Evolutionary conservation across 2,888 invertebrate species (phyloP).

Genomic region (Hesperia comma): DNA sequence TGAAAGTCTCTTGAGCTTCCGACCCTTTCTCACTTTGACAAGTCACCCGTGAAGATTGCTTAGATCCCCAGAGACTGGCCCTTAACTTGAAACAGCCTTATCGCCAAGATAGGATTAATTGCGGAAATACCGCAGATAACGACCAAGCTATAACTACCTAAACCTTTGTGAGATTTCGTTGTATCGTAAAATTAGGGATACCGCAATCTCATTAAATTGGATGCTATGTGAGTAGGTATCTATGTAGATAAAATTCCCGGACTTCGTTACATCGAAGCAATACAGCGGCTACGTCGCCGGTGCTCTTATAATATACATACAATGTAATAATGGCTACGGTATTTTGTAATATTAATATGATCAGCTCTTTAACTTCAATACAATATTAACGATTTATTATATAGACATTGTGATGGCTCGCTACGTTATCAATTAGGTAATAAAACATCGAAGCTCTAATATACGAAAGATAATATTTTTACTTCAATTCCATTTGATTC

Average conservation of each 20-base stretch:
- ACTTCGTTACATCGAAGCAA: not conserved
- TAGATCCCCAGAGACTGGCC: conserved; percentile 79
- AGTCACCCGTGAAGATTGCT: conserved; percentile 84
- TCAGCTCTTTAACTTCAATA: not conserved
- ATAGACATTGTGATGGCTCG: not conserved
- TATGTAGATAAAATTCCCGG: conserved; percentile 23
- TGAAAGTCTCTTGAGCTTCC: conserved; percentile 80
- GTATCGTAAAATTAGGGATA: conserved; percentile 42
- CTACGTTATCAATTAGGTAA: too few relatives aligned
- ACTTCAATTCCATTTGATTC: too few relatives aligned
- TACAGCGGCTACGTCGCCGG: not conserved
- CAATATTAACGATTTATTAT: not conserved
- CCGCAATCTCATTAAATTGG: conserved; percentile 40
- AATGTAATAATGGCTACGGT: conserved; percentile 5
- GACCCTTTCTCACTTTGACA: conserved; percentile 83
- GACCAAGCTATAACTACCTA: conserved; percentile 72
- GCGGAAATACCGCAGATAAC: conserved; percentile 80
- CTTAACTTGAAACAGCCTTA: conserved; percentile 81
- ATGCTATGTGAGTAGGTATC: conserved; percentile 1
- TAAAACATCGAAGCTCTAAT: too few relatives aligned
- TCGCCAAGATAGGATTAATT: conserved; percentile 80
- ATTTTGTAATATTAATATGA: conserved; percentile 7
- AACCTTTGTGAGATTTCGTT: conserved; percentile 53
- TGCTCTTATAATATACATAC: not conserved
- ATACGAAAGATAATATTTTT: too few relatives aligned